These are phyloP conservation scores for Pandemis heparana DNA, from an alignment of 2,888 invertebrate species.

Conservation along the genomic window DNA sequence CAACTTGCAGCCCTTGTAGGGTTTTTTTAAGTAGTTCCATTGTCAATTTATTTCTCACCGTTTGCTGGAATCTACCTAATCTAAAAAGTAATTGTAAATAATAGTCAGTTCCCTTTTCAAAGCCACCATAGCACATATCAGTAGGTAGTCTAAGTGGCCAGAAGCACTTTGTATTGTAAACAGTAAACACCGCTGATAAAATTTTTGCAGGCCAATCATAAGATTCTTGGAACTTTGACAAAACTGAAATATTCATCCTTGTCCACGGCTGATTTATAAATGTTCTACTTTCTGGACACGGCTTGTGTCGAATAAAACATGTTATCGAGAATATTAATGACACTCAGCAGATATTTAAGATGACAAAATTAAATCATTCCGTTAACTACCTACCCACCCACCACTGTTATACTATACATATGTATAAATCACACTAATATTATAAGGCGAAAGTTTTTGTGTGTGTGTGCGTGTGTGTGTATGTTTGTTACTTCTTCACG, in stretches of 20 bases:
- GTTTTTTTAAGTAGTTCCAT: no score
- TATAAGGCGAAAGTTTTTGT: no score
- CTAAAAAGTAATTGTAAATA: background rate
- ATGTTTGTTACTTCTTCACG: no score
- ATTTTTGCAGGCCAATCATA: slow-evolving; percentile 37
- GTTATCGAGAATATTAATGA: slow-evolving; percentile 21
- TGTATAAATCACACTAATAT: no score
- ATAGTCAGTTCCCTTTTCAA: no score
- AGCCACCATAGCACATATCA: background rate
- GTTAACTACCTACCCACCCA: background rate
- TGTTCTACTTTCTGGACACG: slow-evolving; percentile 28
- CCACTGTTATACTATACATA: no score
- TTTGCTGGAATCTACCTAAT: background rate
- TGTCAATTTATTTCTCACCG: no score
- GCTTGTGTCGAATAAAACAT: slow-evolving; percentile 26
- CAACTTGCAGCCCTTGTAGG: no score
- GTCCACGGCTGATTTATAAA: slow-evolving; percentile 36
- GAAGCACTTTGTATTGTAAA: slow-evolving; percentile 25
- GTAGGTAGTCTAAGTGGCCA: background rate
- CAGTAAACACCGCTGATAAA: slow-evolving; percentile 38
- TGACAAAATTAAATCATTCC: background rate
- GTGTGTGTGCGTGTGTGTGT: no score
- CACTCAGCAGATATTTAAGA: slow-evolving; percentile 4
- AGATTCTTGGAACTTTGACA: slow-evolving; percentile 43
- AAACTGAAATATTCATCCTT: slow-evolving; percentile 43